phyloP scores from a whole-genome alignment of 2,797 vertebrate species.

The Taeniopygia guttata region DNA sequence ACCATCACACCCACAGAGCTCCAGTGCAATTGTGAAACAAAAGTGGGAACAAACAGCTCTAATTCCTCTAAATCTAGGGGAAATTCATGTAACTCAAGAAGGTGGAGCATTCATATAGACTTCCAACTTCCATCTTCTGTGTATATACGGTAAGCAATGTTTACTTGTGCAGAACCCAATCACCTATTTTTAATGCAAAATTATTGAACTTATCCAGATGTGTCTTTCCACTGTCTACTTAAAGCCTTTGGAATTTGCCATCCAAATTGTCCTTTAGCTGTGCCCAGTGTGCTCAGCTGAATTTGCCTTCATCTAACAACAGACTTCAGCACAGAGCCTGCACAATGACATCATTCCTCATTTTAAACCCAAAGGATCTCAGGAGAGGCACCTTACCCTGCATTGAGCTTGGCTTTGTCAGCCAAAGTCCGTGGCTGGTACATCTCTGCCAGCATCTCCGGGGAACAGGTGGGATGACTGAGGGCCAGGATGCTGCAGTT shows the following conservation, averaged over 20 bases:
- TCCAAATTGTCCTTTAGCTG: not conserved
- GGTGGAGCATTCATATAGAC: not conserved
- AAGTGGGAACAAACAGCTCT: not conserved
- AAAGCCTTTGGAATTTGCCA: not conserved
- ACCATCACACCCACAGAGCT: not conserved
- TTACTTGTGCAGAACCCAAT: not conserved
- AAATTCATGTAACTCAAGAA: not conserved
- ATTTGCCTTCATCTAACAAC: not conserved
- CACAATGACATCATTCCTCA: not conserved
- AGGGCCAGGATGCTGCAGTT: constrained; percentile 77
- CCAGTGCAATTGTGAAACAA: not conserved
- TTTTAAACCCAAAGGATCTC: not conserved
- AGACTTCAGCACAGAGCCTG: not conserved
- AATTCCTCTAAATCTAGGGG: not conserved
- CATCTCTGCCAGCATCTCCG: constrained; percentile 85
- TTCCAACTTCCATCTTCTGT: not conserved
- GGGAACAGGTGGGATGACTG: constrained; percentile 79
- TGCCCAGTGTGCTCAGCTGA: not conserved
- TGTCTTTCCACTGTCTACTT: not conserved
- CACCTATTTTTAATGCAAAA: not conserved
- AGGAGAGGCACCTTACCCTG: constrained; percentile 79
- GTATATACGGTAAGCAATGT: not conserved
- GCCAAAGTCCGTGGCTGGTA: constrained; percentile 85
- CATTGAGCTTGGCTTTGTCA: constrained; percentile 88
- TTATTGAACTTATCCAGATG: not conserved